Base-by-base conservation (phyloP, 2,113 vertebrate species). In the Thymallus thymallus region DNA sequence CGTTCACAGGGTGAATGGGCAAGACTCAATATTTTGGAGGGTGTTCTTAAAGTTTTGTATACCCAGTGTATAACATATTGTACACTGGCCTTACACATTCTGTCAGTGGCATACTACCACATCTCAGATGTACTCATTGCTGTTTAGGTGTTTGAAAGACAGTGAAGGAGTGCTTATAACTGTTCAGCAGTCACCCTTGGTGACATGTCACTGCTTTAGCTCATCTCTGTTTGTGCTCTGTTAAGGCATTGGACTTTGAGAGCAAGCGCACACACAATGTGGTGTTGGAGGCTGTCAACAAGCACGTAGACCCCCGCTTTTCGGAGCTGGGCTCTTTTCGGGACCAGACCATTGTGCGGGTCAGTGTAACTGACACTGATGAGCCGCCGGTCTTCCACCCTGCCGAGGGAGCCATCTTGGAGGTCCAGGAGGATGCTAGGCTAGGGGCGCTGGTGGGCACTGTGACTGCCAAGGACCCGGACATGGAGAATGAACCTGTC, bases 201-300 rank as follows among this genome's bases (percentile, higher is more conserved):
- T 41, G 35, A 41, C 9, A 41, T 41, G 35, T 41, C 35, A 41
- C 35, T 41, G 35, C 35, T 74, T 56, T 35, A 41, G 51, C n/a
- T 22, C 56, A n/a, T 9, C 20, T 22, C 62, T 41, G 35, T 41
- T 41, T 58, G 24, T 66, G 6, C 9, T n/a, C 30, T 1, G 6
- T 63, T 41, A 87, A 99, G 98, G 88, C 92, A 5, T 91, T 99
- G 4, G 95, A 99, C 92, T 99, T 95, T 1, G 98, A 99, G 90
- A 95, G 86, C 3, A 97, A 95, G 81, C 91, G 91, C 1, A 93
- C 94, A 13, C 98, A 99, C 89, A 98, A 95, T 0, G 94, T 99
- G 0, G 94, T 99, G 74, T 92, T 99, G 79, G 98, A 99, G 83
- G 98, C 97, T 0, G 93, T 98, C 69, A 99, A 99, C 88, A 99